Conservation (phyloP, 2,888 invertebrate genomes). For the Platycheirus albimanus region DNA sequence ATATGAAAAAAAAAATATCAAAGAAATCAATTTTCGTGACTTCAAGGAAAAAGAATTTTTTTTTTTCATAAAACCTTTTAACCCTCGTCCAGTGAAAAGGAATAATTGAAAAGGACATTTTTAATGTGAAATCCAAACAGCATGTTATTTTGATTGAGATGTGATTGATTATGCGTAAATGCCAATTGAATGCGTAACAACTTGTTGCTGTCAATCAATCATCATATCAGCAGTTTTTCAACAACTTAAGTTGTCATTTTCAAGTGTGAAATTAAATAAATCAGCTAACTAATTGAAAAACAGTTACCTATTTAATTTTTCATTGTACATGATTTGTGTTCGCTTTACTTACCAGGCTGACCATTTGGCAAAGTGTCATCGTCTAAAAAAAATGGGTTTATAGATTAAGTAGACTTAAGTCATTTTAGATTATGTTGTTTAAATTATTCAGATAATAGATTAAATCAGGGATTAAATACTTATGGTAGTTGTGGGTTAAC, state of each 20-base stretch:
- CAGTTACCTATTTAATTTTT: background rate
- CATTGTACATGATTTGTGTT: background rate
- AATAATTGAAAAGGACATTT: conserved; percentile 43
- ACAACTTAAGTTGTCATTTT: conserved; percentile 37
- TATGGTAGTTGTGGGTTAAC: too few relatives aligned
- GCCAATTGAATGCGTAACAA: conserved; percentile 58
- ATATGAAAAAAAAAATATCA: too few relatives aligned
- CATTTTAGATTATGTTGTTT: too few relatives aligned
- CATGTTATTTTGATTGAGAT: conserved; percentile 50
- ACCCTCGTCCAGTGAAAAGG: conserved; percentile 28
- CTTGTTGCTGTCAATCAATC: conserved; percentile 51
- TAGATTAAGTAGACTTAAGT: too few relatives aligned
- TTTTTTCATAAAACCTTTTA: conserved; percentile 1
- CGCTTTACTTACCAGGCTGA: background rate
- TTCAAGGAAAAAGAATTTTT: too few relatives aligned
- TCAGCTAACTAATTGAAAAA: conserved; percentile 3
- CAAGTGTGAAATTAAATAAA: conserved; percentile 39
- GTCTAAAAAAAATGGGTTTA: too few relatives aligned
- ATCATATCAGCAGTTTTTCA: conserved; percentile 22
- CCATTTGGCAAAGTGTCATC: background rate
- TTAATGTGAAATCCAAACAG: conserved; percentile 34
- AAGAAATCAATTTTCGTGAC: too few relatives aligned
- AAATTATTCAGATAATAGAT: too few relatives aligned
- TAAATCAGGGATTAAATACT: too few relatives aligned
- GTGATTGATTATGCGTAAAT: conserved; percentile 70